phyloP scores from a whole-genome alignment of 2,888 invertebrate genomes.

The Yponomeuta evonymella region DNA sequence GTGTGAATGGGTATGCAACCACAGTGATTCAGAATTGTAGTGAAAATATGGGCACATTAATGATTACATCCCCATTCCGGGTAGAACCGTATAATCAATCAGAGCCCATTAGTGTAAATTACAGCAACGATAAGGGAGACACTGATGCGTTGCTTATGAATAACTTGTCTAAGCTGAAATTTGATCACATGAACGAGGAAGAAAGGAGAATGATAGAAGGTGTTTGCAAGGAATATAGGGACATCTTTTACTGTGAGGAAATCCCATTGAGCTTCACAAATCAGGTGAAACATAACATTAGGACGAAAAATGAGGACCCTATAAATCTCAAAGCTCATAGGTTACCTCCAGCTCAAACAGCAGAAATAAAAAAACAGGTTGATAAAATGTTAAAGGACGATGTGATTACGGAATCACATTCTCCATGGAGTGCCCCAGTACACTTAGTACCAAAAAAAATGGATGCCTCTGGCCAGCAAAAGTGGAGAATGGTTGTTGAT shows the following conservation, averaged over 20 bases:
- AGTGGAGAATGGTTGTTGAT: conserved; percentile 35
- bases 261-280: conserved; percentile 8
- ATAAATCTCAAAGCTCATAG: conserved; percentile 24
- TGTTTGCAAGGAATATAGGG: conserved; percentile 25
- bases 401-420: conserved; percentile 20
- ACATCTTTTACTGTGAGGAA: conserved; percentile 16
- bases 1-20: neutral
- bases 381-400: conserved; percentile 25
- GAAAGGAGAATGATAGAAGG: conserved; percentile 16
- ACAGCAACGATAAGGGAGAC: neutral
- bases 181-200: neutral
- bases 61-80: neutral
- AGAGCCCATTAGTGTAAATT: neutral
- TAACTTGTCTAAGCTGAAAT: neutral
- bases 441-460: conserved; percentile 22
- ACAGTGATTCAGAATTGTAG: neutral
- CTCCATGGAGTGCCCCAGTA: conserved; percentile 30
- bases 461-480: conserved; percentile 23
- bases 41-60: neutral
- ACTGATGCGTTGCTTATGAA: neutral
- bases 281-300: conserved; percentile 14
- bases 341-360: conserved; percentile 18
- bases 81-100: neutral
- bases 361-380: conserved; percentile 25
- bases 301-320: conserved; percentile 25